Evolutionary conservation across 2,888 invertebrate species (phyloP).

Genomic region (Hirtodrosophila confusa): DNA sequence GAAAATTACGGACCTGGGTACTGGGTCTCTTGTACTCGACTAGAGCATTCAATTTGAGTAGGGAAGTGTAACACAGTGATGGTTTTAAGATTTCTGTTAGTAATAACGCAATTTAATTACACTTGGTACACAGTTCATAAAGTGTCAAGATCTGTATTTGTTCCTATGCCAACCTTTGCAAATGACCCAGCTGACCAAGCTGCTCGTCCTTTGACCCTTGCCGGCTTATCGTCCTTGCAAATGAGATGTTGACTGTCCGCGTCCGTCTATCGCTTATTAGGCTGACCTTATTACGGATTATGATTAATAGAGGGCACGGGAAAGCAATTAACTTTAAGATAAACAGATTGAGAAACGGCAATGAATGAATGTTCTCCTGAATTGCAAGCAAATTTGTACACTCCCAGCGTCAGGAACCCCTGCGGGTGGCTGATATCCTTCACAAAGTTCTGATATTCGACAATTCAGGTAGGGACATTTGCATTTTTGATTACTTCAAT

Average conservation of each 20-base stretch:
- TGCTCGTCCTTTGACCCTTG: constrained; percentile 6
- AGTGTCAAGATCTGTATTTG: background rate
- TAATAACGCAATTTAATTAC: too few relatives aligned
- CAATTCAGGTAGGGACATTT: constrained; percentile 68
- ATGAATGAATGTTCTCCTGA: constrained; percentile 37
- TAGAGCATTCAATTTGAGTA: too few relatives aligned
- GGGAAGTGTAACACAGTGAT: too few relatives aligned
- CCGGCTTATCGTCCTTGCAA: constrained; percentile 22
- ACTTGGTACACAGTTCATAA: too few relatives aligned
- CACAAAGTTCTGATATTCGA: constrained; percentile 23
- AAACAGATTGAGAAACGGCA: constrained; percentile 35
- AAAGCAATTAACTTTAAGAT: constrained; percentile 73
- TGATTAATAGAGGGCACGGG: constrained; percentile 71
- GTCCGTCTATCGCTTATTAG: constrained; percentile 57
- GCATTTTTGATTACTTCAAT: constrained; percentile 73
- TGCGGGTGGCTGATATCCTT: background rate
- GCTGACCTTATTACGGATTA: constrained; percentile 73
- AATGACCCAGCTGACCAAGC: constrained; percentile 21
- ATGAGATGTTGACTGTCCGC: background rate
- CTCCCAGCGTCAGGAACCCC: too few relatives aligned
- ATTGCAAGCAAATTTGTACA: constrained; percentile 48
- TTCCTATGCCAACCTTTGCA: constrained; percentile 1
- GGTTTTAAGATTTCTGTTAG: too few relatives aligned
- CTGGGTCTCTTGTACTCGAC: too few relatives aligned
- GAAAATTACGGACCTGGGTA: too few relatives aligned